Percentiles rank a stretch among this genome's conserved stretches.
Evolutionary conservation across 2,888 invertebrate genomes (phyloP).

Genomic region (Hypercompe scribonia): DNA sequence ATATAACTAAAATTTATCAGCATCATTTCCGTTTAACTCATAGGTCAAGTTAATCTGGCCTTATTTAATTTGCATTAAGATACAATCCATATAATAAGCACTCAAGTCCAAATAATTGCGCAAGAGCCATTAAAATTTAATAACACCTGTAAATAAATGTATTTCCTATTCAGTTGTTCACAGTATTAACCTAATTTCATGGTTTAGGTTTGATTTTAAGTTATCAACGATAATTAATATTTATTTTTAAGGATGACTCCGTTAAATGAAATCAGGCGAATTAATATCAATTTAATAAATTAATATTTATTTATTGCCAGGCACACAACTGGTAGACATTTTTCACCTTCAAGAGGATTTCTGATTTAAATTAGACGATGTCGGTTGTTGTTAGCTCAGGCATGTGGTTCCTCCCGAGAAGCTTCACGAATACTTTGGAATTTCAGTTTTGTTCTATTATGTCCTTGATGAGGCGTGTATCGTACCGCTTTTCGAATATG

Average conservation of each 20-base stretch:
- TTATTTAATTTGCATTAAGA: slow-evolving; percentile 43
- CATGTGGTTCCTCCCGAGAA: too few relatives aligned
- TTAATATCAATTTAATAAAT: too few relatives aligned
- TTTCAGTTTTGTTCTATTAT: too few relatives aligned
- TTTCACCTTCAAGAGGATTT: too few relatives aligned
- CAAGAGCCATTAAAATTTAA: slow-evolving; percentile 14
- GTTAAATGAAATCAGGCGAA: neutral
- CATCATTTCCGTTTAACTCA: slow-evolving; percentile 37
- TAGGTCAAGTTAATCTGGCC: slow-evolving; percentile 41
- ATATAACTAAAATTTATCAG: slow-evolving; percentile 28
- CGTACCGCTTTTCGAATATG: too few relatives aligned
- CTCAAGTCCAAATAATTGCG: slow-evolving; percentile 45
- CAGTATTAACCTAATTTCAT: neutral
- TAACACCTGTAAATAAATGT: neutral
- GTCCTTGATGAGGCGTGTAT: too few relatives aligned
- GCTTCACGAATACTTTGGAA: too few relatives aligned
- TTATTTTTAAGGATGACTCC: neutral
- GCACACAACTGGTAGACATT: too few relatives aligned
- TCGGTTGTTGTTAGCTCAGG: too few relatives aligned
- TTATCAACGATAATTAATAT: neutral
- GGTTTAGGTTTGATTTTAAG: neutral
- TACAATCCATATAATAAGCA: slow-evolving; percentile 41
- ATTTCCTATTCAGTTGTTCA: slow-evolving; percentile 7
- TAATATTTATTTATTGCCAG: too few relatives aligned
- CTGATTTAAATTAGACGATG: too few relatives aligned